Evolutionary conservation across 2,797 vertebrate genomes (phyloP), one percentile per base, ranked within the genome.

Genomic region (Siniperca obscura): DNA sequence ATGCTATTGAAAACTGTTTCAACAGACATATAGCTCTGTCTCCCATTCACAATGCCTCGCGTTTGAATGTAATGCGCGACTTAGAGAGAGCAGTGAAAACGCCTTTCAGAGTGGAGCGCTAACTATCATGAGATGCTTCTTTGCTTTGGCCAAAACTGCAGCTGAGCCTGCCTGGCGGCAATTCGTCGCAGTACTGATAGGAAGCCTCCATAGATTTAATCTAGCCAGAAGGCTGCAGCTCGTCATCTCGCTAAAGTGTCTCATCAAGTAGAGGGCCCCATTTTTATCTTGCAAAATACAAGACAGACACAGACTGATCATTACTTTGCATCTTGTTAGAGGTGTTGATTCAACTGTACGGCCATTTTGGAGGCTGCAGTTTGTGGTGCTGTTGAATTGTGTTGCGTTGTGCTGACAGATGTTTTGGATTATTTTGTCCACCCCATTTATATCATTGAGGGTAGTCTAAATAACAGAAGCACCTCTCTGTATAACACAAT

Each of bases 111-210:
- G 36, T 36, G 36, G 36, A 36, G 36, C 5, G 5, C 36, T 1
- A 36, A 7, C 5, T 36, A 36, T 36, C 36, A 36, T 13, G 0
- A 69, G 27, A 64, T 4, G 14, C 50, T 44, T 53, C 4, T 4
- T 1, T 68, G 9, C 22, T 56, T 27, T 46, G 36, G 25, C 10
- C 27, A 36, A 66, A 80, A 21, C 7, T 50, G 2, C 9, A 55
- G 34, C 27, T 19, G n/a, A 67, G 46, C 50, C 65, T 86, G 67
- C 3, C 27, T 74, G 68, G 40, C 40, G 44, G 74, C 40, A 14
- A 7, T 0, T 16, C 36, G 55, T 22, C 2, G 1, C 40, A 60
- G 25, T 27, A 21, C 34, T 46, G 44, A 46, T 16, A 46, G 42
- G 42, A 42, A 42, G 42, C 12, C 42, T 42, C 40, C 21, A 16